These are phyloP conservation scores for Bettongia penicillata DNA, from an alignment of 2,113 vertebrate genomes.

Conservation along the genomic window DNA sequence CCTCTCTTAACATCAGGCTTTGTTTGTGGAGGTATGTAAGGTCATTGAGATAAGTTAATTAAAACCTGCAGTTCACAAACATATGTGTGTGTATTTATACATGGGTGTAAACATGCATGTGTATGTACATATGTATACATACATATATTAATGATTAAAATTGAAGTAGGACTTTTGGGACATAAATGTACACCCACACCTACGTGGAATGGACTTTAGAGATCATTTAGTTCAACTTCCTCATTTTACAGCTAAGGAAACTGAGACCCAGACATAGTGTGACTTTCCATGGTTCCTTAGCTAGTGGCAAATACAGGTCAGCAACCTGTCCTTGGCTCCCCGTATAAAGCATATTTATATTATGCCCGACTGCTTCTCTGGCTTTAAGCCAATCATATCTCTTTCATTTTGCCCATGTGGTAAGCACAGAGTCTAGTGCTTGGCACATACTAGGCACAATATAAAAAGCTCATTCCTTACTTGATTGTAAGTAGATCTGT, in stretches of 20 bases:
- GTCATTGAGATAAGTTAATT: not conserved
- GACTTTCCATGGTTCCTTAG: not conserved
- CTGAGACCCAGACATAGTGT: not conserved
- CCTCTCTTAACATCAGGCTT: not conserved
- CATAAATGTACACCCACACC: not conserved
- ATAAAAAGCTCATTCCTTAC: not conserved
- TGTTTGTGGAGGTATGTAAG: not conserved
- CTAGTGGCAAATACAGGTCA: not conserved
- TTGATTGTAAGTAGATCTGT: too few relatives aligned
- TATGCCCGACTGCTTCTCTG: not conserved
- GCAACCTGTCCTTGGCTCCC: not conserved
- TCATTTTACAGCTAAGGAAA: not conserved
- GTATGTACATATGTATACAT: too few relatives aligned
- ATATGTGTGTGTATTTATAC: too few relatives aligned
- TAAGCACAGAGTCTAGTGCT: not conserved
- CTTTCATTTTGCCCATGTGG: not conserved
- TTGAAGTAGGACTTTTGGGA: not conserved
- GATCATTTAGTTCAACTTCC: not conserved
- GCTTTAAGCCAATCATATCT: not conserved
- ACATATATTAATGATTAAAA: not conserved
- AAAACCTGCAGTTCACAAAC: not conserved
- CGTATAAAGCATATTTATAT: not conserved
- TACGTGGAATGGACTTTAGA: not conserved
- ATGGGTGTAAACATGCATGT: too few relatives aligned
- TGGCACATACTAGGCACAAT: too few relatives aligned